These are phyloP conservation scores for Aulostomus chinensis DNA, from an alignment of 2,797 vertebrate genomes.

Conservation along the genomic window DNA sequence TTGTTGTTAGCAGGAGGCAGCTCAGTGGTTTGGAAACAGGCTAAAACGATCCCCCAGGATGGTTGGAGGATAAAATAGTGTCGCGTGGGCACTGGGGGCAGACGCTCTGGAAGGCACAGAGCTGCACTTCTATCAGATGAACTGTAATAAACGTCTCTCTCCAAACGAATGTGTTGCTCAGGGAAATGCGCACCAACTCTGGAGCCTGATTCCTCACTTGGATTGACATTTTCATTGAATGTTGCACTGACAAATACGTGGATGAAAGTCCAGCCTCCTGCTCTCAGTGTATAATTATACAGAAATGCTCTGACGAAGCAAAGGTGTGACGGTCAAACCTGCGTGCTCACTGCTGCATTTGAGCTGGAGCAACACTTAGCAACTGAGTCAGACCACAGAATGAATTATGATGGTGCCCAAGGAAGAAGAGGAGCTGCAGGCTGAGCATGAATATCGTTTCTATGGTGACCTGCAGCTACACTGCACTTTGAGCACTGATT, in stretches of 20 bases:
- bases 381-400: background rate
- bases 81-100: slow-evolving; percentile 13
- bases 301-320: no score
- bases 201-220: no score
- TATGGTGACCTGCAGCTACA: slow-evolving; percentile 3
- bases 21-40: slow-evolving; percentile 46
- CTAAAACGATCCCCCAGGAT: slow-evolving; percentile 36
- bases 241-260: no score
- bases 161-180: slow-evolving; percentile 13
- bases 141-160: slow-evolving; percentile 18
- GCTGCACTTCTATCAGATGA: slow-evolving; percentile 17
- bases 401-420: background rate
- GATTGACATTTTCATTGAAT: no score
- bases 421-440: background rate
- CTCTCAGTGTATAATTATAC: no score
- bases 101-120: slow-evolving; percentile 24
- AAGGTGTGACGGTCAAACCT: no score
- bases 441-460: background rate
- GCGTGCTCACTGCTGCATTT: no score
- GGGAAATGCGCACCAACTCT: no score
- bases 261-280: no score
- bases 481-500: no score
- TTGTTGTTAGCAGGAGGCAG: slow-evolving; percentile 20
- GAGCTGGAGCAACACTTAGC: no score
- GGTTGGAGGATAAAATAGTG: slow-evolving; percentile 31